Evolutionary conservation across 2,113 vertebrate species (phyloP), one percentile per base, ranked within the genome.

Genomic region (Cochlearius cochlearius): DNA sequence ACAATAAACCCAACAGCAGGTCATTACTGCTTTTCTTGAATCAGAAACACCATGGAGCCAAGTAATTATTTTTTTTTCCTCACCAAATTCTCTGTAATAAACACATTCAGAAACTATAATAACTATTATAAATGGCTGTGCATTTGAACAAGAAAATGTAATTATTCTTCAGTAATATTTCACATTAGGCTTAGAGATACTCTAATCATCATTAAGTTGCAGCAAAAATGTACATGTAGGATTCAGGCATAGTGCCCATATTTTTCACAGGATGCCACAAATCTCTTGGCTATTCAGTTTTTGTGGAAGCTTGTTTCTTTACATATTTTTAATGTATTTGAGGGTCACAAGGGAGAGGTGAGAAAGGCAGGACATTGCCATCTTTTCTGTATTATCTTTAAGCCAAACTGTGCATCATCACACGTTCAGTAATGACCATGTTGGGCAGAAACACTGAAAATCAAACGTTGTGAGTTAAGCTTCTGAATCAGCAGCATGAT

Each of bases 81-180:
- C 49, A 39, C 66, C 36, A 91, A 91, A 80, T 91, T 86, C 68
- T 90, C 67, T 81, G 52, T 75, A 96, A 95, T 92, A 93, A 95
- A 96, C 50, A 94, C 68, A 84, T 92, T 94, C 39, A 69, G 68
- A 77, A 86, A 88, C 63, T 25, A 62, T 77, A 95, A 95, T 88
- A 88, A 88, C 67, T 95, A 74, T 80, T 88, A 90, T 83, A 94
- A 96, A 88, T 90, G 34, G 29, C 12, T 87, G 52, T 78, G 64
- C 72, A 92, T 75, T 95, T 94, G 56, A 93, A 79, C 68, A 96
- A 84, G 34, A 80, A 93, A 92, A 84, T 86, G 59, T 68, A 94
- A 95, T 94, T 94, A 96, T 84, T 89, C 86, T 84, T 84, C 64
- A 88, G 34, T 36, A 94, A 81, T 92, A 93, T 77, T 92, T 96